Percentiles rank a stretch among this genome's conserved stretches.
These are phyloP conservation scores for Cettia cetti DNA, from an alignment of 2,113 vertebrate genomes.

Conservation along the genomic window DNA sequence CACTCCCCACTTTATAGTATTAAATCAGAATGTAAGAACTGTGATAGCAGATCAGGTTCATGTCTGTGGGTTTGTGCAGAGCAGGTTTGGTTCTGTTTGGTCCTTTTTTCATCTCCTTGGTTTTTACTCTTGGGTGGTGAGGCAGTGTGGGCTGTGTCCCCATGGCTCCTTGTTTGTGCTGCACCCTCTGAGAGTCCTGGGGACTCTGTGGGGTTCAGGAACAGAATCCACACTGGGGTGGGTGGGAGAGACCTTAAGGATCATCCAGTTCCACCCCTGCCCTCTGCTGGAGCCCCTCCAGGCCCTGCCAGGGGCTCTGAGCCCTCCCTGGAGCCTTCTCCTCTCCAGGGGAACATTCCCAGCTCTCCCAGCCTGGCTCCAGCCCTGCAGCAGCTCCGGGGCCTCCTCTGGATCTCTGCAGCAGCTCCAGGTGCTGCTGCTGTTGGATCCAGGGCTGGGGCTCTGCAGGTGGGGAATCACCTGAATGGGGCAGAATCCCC, in stretches of 20 bases:
- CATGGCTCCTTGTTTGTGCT: background rate
- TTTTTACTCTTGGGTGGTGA: accelerated
- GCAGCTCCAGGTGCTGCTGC: background rate
- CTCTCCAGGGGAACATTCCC: background rate
- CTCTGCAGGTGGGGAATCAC: background rate
- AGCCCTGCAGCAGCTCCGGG: background rate
- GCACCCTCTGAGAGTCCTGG: background rate
- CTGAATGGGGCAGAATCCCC: background rate
- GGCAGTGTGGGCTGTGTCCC: background rate
- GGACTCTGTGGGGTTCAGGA: background rate
- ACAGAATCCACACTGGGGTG: background rate
- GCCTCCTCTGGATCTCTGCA: background rate
- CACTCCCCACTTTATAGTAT: background rate
- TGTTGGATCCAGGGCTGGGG: background rate
- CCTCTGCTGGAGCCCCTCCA: background rate
- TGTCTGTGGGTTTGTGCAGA: accelerated
- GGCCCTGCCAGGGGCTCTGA: background rate
- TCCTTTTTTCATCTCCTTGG: too few relatives aligned
- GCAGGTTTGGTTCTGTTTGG: background rate
- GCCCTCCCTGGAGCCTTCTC: background rate
- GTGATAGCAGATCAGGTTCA: accelerated
- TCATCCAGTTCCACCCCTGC: background rate
- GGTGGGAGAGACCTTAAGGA: too few relatives aligned
- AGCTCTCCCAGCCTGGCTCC: background rate
- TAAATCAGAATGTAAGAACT: accelerated